Evolutionary conservation across 2,113 vertebrate genomes (phyloP), one percentile per base, ranked within the genome.

Genomic region (Ursus arctos): DNA sequence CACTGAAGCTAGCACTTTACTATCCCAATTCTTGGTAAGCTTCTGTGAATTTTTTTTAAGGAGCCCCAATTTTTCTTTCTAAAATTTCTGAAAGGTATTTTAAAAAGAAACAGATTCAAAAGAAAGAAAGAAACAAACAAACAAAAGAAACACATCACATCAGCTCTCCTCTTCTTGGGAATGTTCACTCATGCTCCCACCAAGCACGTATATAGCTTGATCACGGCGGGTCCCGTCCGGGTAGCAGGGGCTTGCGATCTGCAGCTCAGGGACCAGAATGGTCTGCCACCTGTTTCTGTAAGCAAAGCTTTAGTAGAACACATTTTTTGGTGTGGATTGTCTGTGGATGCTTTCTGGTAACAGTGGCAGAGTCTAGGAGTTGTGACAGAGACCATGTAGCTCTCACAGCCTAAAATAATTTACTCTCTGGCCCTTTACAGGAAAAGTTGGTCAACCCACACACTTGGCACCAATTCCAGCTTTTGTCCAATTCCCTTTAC

Each of bases 301-400:
- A 59, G 67, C 65, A 51, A 96, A 71, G 33, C 59, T 91, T 92
- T 72, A 74, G 59, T 59, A 51, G 51, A 83, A 79, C 33, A 55
- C 14, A 84, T 63, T 72, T 19, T 11, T 21, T 76, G 43, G 24
- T 36, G 19, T 40, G 19, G 26, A 51, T 72, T 40, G 16, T 31
- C 61, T 18, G 8, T 33, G 49, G 22, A 43, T 59, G 55, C 21
- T 79, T n/a, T 91, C 82, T 80, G 49, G 18, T 69, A 43, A 31
- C 49, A 67, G 13, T 6, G 40, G 9, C n/a, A 55, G 21, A 74
- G 28, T 63, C 40, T 9, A 87, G 7, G 11, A 55, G 14, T n/a
- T 49, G 1, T 63, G 59, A 88, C 8, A 72, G 9, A 55, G 16
- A 83, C 14, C 8, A 1, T 15, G 1, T 51, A 67, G 18, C 26